Conservation (phyloP, 2,797 vertebrate genomes). For the Sebastes wilsoni region DNA sequence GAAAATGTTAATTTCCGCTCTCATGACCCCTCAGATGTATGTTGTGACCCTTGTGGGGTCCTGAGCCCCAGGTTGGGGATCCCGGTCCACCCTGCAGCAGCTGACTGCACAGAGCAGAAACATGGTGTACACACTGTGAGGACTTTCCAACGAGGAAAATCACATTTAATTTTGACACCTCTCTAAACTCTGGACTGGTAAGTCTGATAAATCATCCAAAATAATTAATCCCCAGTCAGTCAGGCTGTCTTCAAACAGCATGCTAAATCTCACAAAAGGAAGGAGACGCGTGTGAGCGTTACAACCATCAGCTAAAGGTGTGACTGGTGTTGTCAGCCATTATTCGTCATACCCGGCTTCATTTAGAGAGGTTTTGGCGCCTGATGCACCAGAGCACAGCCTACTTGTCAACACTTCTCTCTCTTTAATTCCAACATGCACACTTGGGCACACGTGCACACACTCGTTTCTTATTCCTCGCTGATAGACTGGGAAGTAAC, state of each 20-base stretch:
- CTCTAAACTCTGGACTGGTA: slow-evolving; percentile 78
- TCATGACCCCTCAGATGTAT: no score
- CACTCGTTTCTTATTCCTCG: slow-evolving; percentile 18
- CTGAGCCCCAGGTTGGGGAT: neutral
- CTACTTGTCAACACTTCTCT: slow-evolving; percentile 80
- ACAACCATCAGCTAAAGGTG: slow-evolving; percentile 83
- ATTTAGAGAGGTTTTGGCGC: slow-evolving; percentile 80
- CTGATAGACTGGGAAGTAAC: slow-evolving; percentile 77
- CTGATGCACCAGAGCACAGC: slow-evolving; percentile 75
- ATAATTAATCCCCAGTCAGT: slow-evolving; percentile 87
- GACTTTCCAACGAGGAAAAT: slow-evolving; percentile 67
- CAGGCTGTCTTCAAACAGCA: slow-evolving; percentile 78
- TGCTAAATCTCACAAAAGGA: slow-evolving; percentile 80
- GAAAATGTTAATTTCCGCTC: neutral
- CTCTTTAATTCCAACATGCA: slow-evolving; percentile 65
- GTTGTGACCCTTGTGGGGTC: neutral
- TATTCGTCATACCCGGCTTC: slow-evolving; percentile 83
- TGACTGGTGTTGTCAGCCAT: slow-evolving; percentile 84
- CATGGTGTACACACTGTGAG: slow-evolving; percentile 51
- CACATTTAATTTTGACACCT: slow-evolving; percentile 78
- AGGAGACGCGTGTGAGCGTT: slow-evolving; percentile 74
- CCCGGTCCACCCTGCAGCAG: slow-evolving; percentile 28
- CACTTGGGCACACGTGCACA: slow-evolving; percentile 40
- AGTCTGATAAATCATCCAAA: slow-evolving; percentile 83
- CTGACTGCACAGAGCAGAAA: slow-evolving; percentile 19